Percentiles rank a stretch among this genome's conserved stretches.
Evolutionary conservation across 2,113 vertebrate genomes (phyloP).

Genomic region (Coptodon bakossiorum): DNA sequence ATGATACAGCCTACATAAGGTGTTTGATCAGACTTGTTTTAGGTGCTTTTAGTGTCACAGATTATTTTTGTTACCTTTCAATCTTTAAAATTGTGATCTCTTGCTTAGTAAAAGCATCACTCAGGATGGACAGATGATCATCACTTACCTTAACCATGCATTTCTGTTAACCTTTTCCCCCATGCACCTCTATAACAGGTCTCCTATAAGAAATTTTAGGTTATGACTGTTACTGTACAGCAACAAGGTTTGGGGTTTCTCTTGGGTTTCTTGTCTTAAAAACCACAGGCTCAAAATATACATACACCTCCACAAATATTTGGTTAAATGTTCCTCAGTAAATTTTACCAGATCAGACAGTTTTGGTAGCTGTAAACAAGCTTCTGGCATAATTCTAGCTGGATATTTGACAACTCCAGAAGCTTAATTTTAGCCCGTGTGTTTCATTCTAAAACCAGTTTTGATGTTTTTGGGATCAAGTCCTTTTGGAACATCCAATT

Average conservation of each 20-base stretch:
- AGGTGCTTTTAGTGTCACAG: not conserved
- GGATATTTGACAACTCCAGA: not conserved
- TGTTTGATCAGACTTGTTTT: not conserved
- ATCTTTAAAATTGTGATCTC: not conserved
- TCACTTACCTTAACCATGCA: not conserved
- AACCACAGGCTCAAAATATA: not conserved
- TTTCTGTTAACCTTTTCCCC: not conserved
- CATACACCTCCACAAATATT: accelerated
- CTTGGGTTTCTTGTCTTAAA: not conserved
- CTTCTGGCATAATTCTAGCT: not conserved
- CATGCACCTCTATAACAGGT: accelerated
- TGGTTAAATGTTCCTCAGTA: not conserved
- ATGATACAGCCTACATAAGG: not conserved
- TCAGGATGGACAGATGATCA: not conserved
- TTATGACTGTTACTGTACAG: not conserved
- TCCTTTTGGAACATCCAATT: not conserved
- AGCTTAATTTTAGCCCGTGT: not conserved
- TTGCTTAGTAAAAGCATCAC: not conserved
- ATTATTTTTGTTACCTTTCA: not conserved
- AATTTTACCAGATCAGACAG: accelerated
- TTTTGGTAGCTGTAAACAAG: accelerated
- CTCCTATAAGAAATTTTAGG: not conserved
- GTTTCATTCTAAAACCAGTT: not conserved
- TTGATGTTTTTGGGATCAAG: not conserved
- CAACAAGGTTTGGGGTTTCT: accelerated